phyloP scores from a whole-genome alignment of 2,888 invertebrate species.

The Synanthedon tipuliformis region DNA sequence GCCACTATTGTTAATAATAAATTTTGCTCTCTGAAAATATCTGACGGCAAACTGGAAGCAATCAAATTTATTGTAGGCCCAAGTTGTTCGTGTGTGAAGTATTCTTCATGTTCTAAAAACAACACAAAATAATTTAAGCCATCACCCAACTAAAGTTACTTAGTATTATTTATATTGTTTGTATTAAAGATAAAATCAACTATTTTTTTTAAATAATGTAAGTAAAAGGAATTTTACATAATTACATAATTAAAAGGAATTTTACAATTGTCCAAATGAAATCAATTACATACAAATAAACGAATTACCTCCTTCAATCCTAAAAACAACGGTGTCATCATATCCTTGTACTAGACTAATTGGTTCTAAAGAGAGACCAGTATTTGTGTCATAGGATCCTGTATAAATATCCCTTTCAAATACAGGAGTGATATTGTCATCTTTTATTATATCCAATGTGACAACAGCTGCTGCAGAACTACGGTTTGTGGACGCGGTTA shows the following conservation, averaged over 20 bases:
- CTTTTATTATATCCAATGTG: slow-evolving; percentile 39
- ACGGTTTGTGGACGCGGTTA: slow-evolving; percentile 23
- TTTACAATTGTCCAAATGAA: too few species aligned
- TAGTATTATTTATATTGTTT: too few species aligned
- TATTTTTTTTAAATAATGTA: too few species aligned
- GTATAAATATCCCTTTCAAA: slow-evolving; percentile 33
- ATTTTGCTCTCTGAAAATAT: slow-evolving; percentile 20
- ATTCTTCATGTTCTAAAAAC: slow-evolving; percentile 22
- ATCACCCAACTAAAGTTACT: too few species aligned
- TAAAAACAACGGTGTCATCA: slow-evolving; percentile 28
- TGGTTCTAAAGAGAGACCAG: slow-evolving; percentile 25
- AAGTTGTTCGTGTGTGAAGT: slow-evolving; percentile 18
- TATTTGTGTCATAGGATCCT: slow-evolving; percentile 25
- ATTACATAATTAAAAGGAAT: too few species aligned
- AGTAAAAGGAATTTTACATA: too few species aligned
- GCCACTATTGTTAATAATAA: slow-evolving; percentile 31
- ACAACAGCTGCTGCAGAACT: slow-evolving; percentile 27
- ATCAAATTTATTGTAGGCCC: slow-evolving; percentile 17
- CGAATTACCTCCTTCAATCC: slow-evolving; percentile 34
- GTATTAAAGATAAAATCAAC: too few species aligned
- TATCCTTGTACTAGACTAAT: slow-evolving; percentile 37
- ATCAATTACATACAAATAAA: too few species aligned
- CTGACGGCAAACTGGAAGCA: slow-evolving; percentile 24
- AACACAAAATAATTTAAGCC: too few species aligned
- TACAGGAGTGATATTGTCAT: slow-evolving; percentile 37